These are phyloP conservation scores for Mycteria americana DNA, from an alignment of 2,797 vertebrate species.

Conservation along the genomic window DNA sequence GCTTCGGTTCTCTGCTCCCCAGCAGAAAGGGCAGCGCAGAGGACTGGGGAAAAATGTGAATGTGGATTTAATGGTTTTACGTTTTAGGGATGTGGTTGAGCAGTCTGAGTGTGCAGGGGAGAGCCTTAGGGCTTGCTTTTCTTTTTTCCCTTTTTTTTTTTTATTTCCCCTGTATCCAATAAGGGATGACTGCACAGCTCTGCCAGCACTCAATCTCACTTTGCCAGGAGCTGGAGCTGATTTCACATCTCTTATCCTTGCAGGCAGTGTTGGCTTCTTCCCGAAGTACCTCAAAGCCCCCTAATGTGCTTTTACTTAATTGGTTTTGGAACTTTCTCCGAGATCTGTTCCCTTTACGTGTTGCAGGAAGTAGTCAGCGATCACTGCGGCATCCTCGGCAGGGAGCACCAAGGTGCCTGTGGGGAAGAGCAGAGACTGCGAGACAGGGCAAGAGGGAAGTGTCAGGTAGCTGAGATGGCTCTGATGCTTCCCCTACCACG, in stretches of 20 bases:
- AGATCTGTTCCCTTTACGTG: not conserved
- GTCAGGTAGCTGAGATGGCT: not conserved
- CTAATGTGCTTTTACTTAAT: not conserved
- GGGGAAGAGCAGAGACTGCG: not conserved
- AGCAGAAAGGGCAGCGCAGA: slow-evolving; percentile 29
- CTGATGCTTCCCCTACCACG: not conserved
- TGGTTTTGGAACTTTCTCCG: not conserved
- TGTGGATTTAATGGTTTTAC: slow-evolving; percentile 42
- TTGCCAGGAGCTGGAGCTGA: not conserved
- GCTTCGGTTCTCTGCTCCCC: not conserved
- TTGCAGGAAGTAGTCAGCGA: not conserved
- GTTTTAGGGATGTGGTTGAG: not conserved
- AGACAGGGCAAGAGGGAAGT: not conserved
- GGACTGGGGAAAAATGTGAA: slow-evolving; percentile 7
- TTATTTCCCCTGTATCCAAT: not conserved
- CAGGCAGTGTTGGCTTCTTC: not conserved
- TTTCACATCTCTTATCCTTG: not conserved
- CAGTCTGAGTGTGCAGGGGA: not conserved
- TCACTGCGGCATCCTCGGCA: not conserved
- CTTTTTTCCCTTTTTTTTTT: not conserved
- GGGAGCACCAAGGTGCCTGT: not conserved
- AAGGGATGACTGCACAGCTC: not conserved
- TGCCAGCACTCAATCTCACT: not conserved
- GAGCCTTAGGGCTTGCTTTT: not conserved
- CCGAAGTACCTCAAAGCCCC: not conserved